Percentiles rank a stretch among this genome's conserved stretches.
phyloP scores from a whole-genome alignment of 2,797 vertebrate genomes.

The Eidolon dupreanum region DNA sequence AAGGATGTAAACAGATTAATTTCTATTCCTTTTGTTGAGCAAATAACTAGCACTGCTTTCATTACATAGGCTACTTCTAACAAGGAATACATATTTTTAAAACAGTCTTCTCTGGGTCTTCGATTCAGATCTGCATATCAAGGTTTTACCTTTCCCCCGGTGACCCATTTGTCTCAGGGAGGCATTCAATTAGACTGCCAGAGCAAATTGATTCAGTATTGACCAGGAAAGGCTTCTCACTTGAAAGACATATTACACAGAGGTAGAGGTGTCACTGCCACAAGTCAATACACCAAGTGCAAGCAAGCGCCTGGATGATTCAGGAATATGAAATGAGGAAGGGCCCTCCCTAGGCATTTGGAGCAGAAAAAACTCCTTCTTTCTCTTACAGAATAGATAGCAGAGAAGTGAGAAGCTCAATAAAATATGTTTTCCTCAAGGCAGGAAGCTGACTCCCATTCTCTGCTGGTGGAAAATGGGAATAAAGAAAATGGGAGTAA shows the following conservation, averaged over 20 bases:
- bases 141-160: constrained; percentile 60
- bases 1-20: constrained; percentile 32
- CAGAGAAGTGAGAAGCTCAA: not conserved
- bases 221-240: constrained; percentile 67
- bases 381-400: not conserved
- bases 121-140: constrained; percentile 70
- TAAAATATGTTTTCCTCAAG: not conserved
- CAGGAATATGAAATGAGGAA: constrained; percentile 23
- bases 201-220: constrained; percentile 69
- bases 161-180: constrained; percentile 78
- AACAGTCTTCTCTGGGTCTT: constrained; percentile 44
- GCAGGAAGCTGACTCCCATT: not conserved
- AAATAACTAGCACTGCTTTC: not conserved
- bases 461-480: not conserved
- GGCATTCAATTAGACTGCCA: constrained; percentile 75
- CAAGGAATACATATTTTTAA: constrained; percentile 41
- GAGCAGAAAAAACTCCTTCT: not conserved
- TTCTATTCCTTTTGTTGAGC: not conserved
- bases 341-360: not conserved
- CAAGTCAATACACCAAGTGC: constrained; percentile 43
- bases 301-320: not conserved
- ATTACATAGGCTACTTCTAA: not conserved
- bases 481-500: not conserved
- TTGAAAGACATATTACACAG: constrained; percentile 60
- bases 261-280: constrained; percentile 6